Evolutionary conservation across 1,140 invertebrate species (phyloP), one percentile per base, ranked within the genome.

Genomic region (Drosophila parabipectinata): DNA sequence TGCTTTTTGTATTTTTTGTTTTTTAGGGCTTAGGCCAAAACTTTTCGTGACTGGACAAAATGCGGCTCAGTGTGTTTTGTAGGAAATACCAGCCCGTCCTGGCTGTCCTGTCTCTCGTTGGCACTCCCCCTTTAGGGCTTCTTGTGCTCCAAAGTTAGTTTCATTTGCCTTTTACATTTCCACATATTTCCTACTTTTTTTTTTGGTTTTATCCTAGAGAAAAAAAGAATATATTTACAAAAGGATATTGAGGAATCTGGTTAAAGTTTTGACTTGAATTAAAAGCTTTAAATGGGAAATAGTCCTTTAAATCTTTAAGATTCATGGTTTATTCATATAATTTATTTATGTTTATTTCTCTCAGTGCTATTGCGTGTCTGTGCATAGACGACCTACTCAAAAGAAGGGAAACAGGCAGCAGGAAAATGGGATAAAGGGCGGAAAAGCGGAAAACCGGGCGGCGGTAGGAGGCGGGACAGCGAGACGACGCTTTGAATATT

Each of bases 121-220:
- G 78, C 82, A 74, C 32, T 26, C 47, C 30, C 51, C 44, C 56
- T 64, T 15, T 37, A 1, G 24, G 34, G 15, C 60, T 18, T 14
- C 50, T 59, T 21, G 59, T 59, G 14, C 47, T 30, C 59, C 82
- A 44, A 44, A 44, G 77, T 77, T 77, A 81, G 81, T 79, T 88
- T 88, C 79, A 83, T 88, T 85, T 88, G 83, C 79, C 76, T 88
- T 88, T 88, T 79, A 88, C 79, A 88, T 88, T 88, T 88, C 83
- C 75, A 74, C 83, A 88, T 75, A 85, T 83, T 88, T 88, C 83
- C 83, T 82, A 47, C 59, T 44, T 53, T 63, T 75, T 75, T 66
- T 48, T 37, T 37, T n/a, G 34, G 34, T n/a, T 37, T 37, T 37
- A 12, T 37, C 41, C 41, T 18, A 2, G 41, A 15, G 41, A 44